Conservation (phyloP, 2,113 vertebrate genomes). For the Plectropomus leopardus region DNA sequence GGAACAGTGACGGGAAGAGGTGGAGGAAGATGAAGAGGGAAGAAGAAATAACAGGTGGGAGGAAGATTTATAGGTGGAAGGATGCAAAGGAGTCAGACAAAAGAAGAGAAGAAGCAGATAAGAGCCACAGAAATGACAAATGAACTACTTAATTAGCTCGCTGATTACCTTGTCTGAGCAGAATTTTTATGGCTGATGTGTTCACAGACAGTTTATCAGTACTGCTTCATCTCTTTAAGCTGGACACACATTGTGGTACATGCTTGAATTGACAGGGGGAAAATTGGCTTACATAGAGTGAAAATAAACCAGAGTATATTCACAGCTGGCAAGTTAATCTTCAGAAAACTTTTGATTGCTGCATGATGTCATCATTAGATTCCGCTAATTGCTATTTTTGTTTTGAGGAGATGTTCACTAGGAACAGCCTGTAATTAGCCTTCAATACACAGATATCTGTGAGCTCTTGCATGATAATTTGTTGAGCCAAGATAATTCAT, state of each 20-base stretch:
- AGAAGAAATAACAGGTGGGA: conserved; percentile 69
- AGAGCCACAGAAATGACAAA: conserved; percentile 49
- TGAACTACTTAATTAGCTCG: conserved; percentile 47
- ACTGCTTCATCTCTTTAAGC: conserved; percentile 27
- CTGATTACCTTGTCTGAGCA: conserved; percentile 38
- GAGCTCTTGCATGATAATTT: conserved; percentile 21
- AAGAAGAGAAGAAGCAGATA: conserved; percentile 51
- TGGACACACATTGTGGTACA: conserved; percentile 30
- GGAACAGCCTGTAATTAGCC: conserved; percentile 44
- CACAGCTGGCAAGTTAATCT: conserved; percentile 6
- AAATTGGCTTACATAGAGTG: background rate
- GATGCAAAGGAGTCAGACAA: conserved; percentile 49
- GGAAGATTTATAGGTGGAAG: conserved; percentile 60
- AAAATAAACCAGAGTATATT: conserved; percentile 11
- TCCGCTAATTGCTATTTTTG: conserved; percentile 55
- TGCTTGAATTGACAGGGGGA: background rate
- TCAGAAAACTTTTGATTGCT: conserved; percentile 7
- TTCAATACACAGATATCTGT: conserved; percentile 22
- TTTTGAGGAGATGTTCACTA: conserved; percentile 31
- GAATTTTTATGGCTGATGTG: conserved; percentile 24
- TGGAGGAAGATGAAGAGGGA: conserved; percentile 63
- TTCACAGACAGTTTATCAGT: conserved; percentile 39
- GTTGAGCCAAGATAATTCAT: conserved; percentile 30
- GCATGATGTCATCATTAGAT: conserved; percentile 11
- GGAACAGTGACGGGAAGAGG: conserved; percentile 51